Percentiles rank a stretch among this genome's conserved stretches.
phyloP scores from a whole-genome alignment of 2,113 vertebrate species.

The Thamnaconus septentrionalis region DNA sequence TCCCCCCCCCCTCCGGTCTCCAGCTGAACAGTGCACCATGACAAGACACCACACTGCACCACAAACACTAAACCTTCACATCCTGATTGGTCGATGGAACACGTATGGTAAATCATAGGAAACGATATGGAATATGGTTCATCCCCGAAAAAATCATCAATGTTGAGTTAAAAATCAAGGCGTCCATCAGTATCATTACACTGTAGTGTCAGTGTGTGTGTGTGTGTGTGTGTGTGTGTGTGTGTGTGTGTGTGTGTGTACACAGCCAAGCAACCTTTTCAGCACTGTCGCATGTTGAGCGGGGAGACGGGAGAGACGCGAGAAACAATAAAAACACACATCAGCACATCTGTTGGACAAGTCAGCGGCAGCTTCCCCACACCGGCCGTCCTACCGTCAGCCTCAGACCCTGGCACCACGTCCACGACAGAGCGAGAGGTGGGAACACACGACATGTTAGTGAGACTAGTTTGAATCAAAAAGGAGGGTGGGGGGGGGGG shows the following conservation, averaged over 20 bases:
- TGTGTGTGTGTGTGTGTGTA: not conserved
- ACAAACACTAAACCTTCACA: constrained; percentile 20
- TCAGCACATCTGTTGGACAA: constrained; percentile 10
- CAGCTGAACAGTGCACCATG: constrained; percentile 1
- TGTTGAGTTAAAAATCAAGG: constrained; percentile 57
- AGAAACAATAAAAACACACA: constrained; percentile 47
- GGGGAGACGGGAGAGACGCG: constrained; percentile 3
- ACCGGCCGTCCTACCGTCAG: too few relatives aligned
- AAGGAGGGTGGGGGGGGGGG: too few relatives aligned
- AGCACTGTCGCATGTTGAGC: constrained; percentile 32
- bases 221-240: too few relatives aligned
- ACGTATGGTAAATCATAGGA: constrained; percentile 47
- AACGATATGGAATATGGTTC: constrained; percentile 51
- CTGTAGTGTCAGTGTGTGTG: constrained; percentile 24
- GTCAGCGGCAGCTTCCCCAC: too few relatives aligned
- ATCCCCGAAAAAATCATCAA: constrained; percentile 62
- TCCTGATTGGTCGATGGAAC: constrained; percentile 40
- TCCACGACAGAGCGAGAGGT: too few relatives aligned
- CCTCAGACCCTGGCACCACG: too few relatives aligned
- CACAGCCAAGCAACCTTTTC: constrained; percentile 28
- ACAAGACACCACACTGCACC: constrained; percentile 24
- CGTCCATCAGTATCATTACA: constrained; percentile 46
- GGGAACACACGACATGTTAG: too few relatives aligned
- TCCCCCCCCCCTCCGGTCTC: not conserved
- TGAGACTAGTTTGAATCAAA: too few relatives aligned